Percentiles rank a stretch among this genome's conserved stretches.
These are phyloP conservation scores for Theretra japonica DNA, from an alignment of 2,888 invertebrate genomes.

Conservation along the genomic window DNA sequence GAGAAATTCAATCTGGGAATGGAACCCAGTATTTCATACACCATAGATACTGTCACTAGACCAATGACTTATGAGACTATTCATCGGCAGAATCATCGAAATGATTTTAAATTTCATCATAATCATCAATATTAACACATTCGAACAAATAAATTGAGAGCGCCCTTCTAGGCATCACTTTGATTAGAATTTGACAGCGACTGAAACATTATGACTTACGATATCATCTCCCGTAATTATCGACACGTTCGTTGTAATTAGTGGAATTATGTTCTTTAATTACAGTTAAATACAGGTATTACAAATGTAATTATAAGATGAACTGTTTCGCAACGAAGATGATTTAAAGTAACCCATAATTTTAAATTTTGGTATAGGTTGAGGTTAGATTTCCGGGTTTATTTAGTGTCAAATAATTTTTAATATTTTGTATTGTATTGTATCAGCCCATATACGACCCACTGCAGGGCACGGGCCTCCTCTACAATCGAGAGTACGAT, in stretches of 20 bases:
- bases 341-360: conserved; percentile 1
- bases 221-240: conserved; percentile 10
- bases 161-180: background rate
- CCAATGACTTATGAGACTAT: no score
- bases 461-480: no score
- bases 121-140: background rate
- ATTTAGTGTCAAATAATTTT: background rate
- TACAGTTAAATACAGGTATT: conserved; percentile 4
- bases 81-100: no score
- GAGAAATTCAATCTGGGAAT: no score
- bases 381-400: background rate
- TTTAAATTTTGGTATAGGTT: background rate
- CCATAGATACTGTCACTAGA: no score
- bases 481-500: no score
- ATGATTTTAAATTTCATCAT: background rate
- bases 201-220: background rate
- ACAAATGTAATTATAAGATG: conserved; percentile 16
- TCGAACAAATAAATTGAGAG: background rate
- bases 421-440: no score
- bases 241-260: background rate
- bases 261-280: conserved; percentile 16
- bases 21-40: no score
- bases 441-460: no score
- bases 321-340: conserved; percentile 7
- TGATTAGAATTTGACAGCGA: conserved; percentile 4